Base-by-base conservation (phyloP, 2,888 invertebrate species). In the Aleiodes alternator region DNA sequence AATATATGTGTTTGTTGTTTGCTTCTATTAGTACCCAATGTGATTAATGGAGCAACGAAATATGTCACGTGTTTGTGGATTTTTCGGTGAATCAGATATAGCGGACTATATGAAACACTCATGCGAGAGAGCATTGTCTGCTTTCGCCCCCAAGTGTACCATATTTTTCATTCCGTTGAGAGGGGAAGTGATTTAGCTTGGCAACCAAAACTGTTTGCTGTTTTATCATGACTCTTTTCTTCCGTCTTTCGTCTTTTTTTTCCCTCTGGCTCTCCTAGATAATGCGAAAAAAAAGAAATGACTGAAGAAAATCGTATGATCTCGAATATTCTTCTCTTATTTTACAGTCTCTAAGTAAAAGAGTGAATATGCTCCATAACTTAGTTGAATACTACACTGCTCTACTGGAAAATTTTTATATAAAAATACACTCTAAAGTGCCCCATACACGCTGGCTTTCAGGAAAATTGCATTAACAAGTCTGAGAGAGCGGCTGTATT, bases 391-490 rank as follows among this genome's bases (percentile, higher is more conserved):
- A 43, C 43, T 43, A 3, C 43, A 34, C 34, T 34, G 56, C 34
- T 34, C 7, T n/a, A 55, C n/a, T 34, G n/a, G 34, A 34, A 34
- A 43, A 9, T 43, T 59, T 59, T 59, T 59, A 31, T 34, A 12
- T 14, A 56, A 43, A 43, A 43, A 43, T 43, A 70, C 61, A 70
- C 73, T n/a, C 16, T 55, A 51, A 71, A 29, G 74, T 56, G 72
- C 69, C 61, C 61, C 75, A 78, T 79, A 71, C 34, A 59, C 34
- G 16, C 70, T 73, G 72, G 79, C 79, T 81, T 79, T 81, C 75
- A 79, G 78, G 76, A 72, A 79, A 81, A 81, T 81, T 81, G 76
- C 81, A 81, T 81, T 81, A 81, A 79, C 78, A 80, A 80, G 80
- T 79, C 79, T 78, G 77, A 80, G 78, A 79, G 74, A 77, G 79